These are phyloP conservation scores for Sphecodes monilicornis DNA, from an alignment of 2,888 invertebrate species.

Conservation along the genomic window DNA sequence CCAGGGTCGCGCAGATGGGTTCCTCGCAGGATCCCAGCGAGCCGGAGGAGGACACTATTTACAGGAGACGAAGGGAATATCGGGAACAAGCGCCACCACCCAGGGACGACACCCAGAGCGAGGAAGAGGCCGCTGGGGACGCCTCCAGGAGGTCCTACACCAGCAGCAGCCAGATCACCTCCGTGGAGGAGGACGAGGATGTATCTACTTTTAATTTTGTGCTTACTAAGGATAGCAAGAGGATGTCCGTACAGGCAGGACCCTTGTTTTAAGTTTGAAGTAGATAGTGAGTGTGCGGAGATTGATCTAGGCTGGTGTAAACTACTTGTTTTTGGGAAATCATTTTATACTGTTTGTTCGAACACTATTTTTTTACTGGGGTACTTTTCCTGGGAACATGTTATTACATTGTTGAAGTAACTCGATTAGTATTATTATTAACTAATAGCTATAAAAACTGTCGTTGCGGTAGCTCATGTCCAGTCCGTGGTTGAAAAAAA, in stretches of 20 bases:
- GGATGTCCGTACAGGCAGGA: slow-evolving; percentile 73
- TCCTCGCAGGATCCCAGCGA: slow-evolving; percentile 80
- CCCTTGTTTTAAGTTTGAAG: background rate
- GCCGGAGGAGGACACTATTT: slow-evolving; percentile 75
- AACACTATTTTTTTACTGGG: background rate
- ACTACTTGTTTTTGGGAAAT: background rate
- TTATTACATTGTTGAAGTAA: background rate
- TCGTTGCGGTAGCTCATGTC: background rate
- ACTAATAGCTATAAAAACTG: no score
- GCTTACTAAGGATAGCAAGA: slow-evolving; percentile 76
- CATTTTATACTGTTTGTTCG: background rate
- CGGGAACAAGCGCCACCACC: slow-evolving; percentile 72
- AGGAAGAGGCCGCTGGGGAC: slow-evolving; percentile 69
- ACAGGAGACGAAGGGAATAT: slow-evolving; percentile 71
- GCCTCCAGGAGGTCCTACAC: slow-evolving; percentile 69
- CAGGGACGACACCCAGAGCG: slow-evolving; percentile 71
- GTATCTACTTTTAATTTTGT: slow-evolving; percentile 73
- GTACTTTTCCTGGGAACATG: no score
- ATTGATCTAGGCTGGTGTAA: background rate
- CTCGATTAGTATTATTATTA: no score
- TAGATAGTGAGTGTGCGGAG: background rate
- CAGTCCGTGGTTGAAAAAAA: background rate
- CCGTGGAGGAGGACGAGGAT: slow-evolving; percentile 77
- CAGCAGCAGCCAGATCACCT: slow-evolving; percentile 75
- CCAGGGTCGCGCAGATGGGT: slow-evolving; percentile 73